These are phyloP conservation scores for Laspeyria flexula DNA, from an alignment of 2,888 invertebrate species.

Conservation along the genomic window DNA sequence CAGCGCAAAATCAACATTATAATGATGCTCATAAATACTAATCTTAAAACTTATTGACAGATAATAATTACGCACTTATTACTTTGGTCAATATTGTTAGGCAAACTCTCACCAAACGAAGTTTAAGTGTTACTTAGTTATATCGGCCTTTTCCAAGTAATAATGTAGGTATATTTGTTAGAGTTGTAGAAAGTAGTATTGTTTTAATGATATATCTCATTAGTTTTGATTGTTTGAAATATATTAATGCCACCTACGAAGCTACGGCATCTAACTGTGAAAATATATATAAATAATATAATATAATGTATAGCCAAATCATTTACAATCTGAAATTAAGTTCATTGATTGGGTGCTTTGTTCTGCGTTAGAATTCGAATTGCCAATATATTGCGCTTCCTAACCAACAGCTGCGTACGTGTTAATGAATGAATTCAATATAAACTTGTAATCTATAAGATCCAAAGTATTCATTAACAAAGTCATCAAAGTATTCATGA, in stretches of 20 bases:
- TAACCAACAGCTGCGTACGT: too few species aligned
- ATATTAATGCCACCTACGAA: not conserved
- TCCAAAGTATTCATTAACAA: too few species aligned
- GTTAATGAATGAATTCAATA: too few species aligned
- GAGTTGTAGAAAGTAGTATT: not conserved
- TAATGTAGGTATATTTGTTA: not conserved
- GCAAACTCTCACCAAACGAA: not conserved
- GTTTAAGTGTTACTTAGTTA: not conserved
- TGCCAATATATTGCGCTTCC: too few species aligned
- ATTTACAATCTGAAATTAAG: too few species aligned
- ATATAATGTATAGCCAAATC: too few species aligned
- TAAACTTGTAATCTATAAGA: too few species aligned
- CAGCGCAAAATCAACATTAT: not conserved
- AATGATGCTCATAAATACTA: not conserved
- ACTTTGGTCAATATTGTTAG: not conserved
- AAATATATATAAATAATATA: too few species aligned
- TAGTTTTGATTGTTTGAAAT: not conserved
- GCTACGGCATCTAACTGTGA: not conserved
- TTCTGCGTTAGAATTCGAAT: too few species aligned
- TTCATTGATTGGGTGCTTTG: too few species aligned
- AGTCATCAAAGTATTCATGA: too few species aligned
- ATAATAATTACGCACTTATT: not conserved
- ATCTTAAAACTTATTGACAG: too few species aligned
- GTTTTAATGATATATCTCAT: not conserved
- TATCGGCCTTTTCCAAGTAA: not conserved